Conservation (phyloP, 2,113 vertebrate genomes). For the Macheiramphus alcinus region DNA sequence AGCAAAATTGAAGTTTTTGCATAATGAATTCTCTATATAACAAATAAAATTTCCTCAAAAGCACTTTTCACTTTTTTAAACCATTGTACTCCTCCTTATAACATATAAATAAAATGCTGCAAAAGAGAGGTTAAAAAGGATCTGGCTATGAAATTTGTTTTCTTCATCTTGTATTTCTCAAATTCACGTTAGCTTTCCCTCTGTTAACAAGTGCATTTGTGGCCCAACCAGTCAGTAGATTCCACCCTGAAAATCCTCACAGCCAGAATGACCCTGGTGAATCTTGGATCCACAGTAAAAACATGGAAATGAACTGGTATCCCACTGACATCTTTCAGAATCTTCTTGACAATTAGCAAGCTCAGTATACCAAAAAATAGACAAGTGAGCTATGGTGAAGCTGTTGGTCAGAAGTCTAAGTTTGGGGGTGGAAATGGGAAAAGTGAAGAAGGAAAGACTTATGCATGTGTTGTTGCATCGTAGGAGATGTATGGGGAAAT, state of each 20-base stretch:
- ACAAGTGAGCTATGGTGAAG: not conserved
- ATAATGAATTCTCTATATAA: not conserved
- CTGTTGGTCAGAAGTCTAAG: not conserved
- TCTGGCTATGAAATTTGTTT: not conserved
- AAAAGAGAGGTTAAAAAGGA: not conserved
- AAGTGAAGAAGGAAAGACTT: not conserved
- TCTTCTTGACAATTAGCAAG: not conserved
- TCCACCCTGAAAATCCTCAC: not conserved
- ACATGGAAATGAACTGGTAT: not conserved
- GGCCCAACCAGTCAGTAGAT: not conserved
- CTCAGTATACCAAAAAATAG: not conserved
- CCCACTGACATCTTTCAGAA: not conserved
- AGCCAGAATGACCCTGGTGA: not conserved
- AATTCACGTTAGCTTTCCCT: not conserved
- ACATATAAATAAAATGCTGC: not conserved
- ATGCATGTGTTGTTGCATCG: fast-evolving
- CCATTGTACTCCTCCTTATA: not conserved
- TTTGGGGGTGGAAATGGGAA: fast-evolving
- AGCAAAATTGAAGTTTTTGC: not conserved
- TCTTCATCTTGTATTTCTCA: not conserved
- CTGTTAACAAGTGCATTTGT: not conserved
- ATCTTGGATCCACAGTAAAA: not conserved
- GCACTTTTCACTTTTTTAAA: not conserved
- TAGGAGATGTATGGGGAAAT: not conserved
- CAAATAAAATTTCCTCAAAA: not conserved